phyloP scores from a whole-genome alignment of 2,113 vertebrate genomes.

The Channa argus region DNA sequence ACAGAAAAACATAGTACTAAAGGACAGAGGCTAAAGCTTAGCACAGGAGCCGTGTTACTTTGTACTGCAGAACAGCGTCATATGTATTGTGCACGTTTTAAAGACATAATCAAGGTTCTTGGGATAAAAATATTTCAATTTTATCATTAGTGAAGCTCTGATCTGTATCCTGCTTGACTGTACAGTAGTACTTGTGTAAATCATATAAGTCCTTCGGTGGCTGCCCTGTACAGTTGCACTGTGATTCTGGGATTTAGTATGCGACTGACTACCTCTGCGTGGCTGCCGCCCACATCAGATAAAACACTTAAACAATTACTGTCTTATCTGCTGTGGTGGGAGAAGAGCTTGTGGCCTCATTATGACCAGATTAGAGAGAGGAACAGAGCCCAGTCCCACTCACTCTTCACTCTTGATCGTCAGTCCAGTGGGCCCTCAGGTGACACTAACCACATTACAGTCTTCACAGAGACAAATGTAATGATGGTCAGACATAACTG shows the following conservation, averaged over 20 bases:
- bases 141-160: too few relatives aligned
- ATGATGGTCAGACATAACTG: slow-evolving; percentile 36
- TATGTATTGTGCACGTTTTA: too few relatives aligned
- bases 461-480: slow-evolving; percentile 39
- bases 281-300: slow-evolving; percentile 74
- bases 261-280: slow-evolving; percentile 49
- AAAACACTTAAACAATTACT: slow-evolving; percentile 84
- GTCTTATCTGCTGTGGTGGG: slow-evolving; percentile 79
- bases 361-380: slow-evolving; percentile 78
- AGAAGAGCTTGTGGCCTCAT: slow-evolving; percentile 75
- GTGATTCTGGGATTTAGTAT: slow-evolving; percentile 44
- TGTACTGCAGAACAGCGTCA: too few relatives aligned
- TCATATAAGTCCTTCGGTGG: slow-evolving; percentile 7
- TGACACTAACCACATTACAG: slow-evolving; percentile 64
- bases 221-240: slow-evolving; percentile 3
- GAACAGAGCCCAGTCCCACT: slow-evolving; percentile 52
- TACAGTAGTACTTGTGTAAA: background rate
- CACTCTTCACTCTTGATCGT: slow-evolving; percentile 51
- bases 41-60: too few relatives aligned
- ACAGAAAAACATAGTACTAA: too few relatives aligned
- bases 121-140: too few relatives aligned
- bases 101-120: too few relatives aligned
- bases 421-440: slow-evolving; percentile 55
- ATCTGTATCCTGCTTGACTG: background rate
- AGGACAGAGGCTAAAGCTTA: too few relatives aligned